Conservation (phyloP, 1,140 invertebrate species). For the Sycophaga agraensis region DNA sequence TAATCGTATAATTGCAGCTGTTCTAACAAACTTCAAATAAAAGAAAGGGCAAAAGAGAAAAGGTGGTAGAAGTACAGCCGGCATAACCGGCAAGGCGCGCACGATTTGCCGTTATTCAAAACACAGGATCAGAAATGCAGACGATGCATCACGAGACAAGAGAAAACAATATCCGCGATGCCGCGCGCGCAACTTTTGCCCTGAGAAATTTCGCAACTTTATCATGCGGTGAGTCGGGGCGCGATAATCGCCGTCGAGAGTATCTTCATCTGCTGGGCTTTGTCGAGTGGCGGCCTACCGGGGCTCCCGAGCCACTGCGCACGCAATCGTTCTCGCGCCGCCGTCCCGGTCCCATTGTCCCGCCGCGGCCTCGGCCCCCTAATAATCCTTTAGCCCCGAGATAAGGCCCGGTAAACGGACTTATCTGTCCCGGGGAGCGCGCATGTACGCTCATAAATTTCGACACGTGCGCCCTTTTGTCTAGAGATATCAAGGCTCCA, state of each 20-base stretch:
- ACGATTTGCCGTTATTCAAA: too few species aligned
- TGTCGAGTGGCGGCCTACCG: not conserved
- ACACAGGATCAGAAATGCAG: too few species aligned
- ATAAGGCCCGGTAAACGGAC: constrained; percentile 9
- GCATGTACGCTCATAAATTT: constrained; percentile 11
- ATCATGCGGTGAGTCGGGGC: constrained; percentile 2
- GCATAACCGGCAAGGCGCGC: too few species aligned
- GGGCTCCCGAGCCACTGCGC: too few species aligned
- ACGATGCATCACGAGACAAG: too few species aligned
- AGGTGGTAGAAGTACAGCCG: too few species aligned
- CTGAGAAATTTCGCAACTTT: constrained; percentile 18
- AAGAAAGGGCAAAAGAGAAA: too few species aligned
- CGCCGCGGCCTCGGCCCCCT: not conserved
- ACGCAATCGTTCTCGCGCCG: constrained; percentile 6
- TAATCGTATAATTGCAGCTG: too few species aligned
- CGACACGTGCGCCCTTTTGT: constrained; percentile 3
- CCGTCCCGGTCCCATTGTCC: constrained; percentile 7
- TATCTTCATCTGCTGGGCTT: constrained; percentile 17
- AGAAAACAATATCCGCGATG: too few species aligned
- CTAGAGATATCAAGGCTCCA: too few species aligned
- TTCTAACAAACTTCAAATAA: too few species aligned
- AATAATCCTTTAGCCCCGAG: constrained; percentile 16
- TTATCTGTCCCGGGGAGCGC: not conserved
- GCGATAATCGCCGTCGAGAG: constrained; percentile 11
- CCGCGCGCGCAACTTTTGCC: too few species aligned